These are phyloP conservation scores for Ditula angustiorana DNA, from an alignment of 2,888 invertebrate genomes.

Conservation along the genomic window DNA sequence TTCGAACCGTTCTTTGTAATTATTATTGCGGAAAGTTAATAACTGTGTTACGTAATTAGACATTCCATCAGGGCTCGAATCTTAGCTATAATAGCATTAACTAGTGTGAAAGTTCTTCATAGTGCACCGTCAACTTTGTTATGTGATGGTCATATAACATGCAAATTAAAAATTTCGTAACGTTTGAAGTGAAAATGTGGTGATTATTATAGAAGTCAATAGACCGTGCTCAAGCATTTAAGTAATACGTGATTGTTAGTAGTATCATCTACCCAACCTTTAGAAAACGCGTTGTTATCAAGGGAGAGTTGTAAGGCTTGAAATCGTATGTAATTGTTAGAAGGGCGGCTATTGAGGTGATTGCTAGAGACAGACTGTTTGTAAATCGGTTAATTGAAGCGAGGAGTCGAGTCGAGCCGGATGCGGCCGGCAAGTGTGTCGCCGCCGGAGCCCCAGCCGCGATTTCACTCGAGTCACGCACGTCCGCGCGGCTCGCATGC, in stretches of 20 bases:
- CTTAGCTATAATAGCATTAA: constrained; percentile 28
- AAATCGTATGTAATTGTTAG: constrained; percentile 8
- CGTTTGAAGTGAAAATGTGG: constrained; percentile 55
- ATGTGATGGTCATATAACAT: constrained; percentile 55
- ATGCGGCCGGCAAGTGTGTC: constrained; percentile 42
- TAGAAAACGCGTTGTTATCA: constrained; percentile 48
- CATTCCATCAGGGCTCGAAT: constrained; percentile 37
- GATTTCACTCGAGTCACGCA: constrained; percentile 83
- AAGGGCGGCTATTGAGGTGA: constrained; percentile 43
- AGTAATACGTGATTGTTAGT: constrained; percentile 27
- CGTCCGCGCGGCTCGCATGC: constrained; percentile 65
- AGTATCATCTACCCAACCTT: constrained; percentile 35
- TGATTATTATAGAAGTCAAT: constrained; percentile 51
- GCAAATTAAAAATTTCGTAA: constrained; percentile 59
- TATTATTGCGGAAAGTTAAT: constrained; percentile 20
- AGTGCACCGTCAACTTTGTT: constrained; percentile 48
- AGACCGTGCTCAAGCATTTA: constrained; percentile 45
- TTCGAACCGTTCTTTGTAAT: constrained; percentile 22
- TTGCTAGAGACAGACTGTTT: constrained; percentile 6
- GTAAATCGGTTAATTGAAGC: constrained; percentile 39
- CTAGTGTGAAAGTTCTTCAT: constrained; percentile 56
- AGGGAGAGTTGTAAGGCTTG: constrained; percentile 46
- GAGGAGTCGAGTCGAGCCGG: constrained; percentile 39
- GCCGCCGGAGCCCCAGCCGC: constrained; percentile 54
- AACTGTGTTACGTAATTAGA: constrained; percentile 23